Conservation (phyloP, 2,113 vertebrate genomes). For the Plecturocebus donacophilus region DNA sequence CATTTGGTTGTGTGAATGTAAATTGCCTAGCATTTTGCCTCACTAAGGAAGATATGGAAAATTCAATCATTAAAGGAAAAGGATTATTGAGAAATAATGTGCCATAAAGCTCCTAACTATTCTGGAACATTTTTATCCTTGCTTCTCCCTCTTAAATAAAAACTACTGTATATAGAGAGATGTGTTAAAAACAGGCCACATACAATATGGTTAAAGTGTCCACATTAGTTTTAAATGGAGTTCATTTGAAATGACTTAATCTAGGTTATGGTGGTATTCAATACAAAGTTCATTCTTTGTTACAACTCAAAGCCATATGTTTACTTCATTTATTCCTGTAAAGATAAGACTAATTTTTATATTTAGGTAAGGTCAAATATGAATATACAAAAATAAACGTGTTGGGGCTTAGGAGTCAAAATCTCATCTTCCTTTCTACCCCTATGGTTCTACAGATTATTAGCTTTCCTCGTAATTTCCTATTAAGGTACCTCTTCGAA, state of each 20-base stretch:
- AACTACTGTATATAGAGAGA: background rate
- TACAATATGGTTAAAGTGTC: background rate
- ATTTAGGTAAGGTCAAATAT: background rate
- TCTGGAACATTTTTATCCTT: conserved; percentile 60
- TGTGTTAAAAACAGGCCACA: conserved; percentile 37
- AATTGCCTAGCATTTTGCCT: conserved; percentile 40
- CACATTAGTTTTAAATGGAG: conserved; percentile 37
- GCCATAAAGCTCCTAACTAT: conserved; percentile 15
- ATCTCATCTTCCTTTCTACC: background rate
- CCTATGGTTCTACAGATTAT: background rate
- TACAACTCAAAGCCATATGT: background rate
- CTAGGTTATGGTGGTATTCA: background rate
- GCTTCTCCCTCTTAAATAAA: conserved; percentile 58
- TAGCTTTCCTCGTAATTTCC: conserved; percentile 23
- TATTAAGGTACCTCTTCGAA: background rate
- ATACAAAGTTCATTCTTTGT: background rate
- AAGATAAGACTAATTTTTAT: background rate
- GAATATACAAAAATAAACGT: conserved; percentile 46
- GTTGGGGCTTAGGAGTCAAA: background rate
- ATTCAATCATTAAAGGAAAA: conserved; percentile 26
- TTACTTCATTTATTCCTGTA: conserved; percentile 15
- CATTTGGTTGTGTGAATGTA: conserved; percentile 44
- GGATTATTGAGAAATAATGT: conserved; percentile 43
- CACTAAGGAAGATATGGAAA: conserved; percentile 20
- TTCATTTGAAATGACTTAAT: conserved; percentile 36